These are phyloP conservation scores for Pan troglodytes DNA, from an alignment of 2,113 vertebrate genomes.

Conservation along the genomic window NHGRI_mPanTro3-v2.1_pri NC_072404.2:31204501-31205000, in stretches of 20 bases:
- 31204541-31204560: background rate
- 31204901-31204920: background rate
- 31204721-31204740: fast-evolving
- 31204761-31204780: background rate
- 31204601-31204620: background rate
- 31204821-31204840: background rate
- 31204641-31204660: background rate
- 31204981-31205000: background rate
- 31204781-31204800: conserved; percentile 20
- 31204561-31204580: background rate
- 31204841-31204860: background rate
- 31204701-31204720: background rate
- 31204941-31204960: background rate
- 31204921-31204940: background rate
- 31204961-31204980: background rate
- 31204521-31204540: background rate
- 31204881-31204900: conserved; percentile 2
- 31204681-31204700: conserved; percentile 83
- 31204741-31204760: background rate
- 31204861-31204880: background rate
- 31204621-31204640: background rate
- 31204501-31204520: background rate
- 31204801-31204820: background rate
- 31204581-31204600: background rate
- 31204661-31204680: conserved; percentile 58